Percentiles rank a stretch among this genome's conserved stretches.
These are phyloP conservation scores for Gallinago media DNA, from an alignment of 2,113 vertebrate species.

Conservation along the genomic window DNA sequence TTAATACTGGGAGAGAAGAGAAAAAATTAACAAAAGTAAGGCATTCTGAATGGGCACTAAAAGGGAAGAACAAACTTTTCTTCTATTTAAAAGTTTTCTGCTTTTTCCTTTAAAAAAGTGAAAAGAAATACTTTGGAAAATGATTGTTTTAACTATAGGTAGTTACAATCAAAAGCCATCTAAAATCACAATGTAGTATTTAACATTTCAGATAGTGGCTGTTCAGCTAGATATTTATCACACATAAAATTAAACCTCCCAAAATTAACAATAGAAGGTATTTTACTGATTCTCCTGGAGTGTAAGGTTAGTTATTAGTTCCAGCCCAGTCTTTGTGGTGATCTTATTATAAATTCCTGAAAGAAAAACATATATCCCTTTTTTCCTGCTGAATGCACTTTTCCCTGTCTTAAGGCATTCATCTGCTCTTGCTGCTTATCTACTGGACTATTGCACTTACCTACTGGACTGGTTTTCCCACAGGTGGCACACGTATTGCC, in stretches of 20 bases:
- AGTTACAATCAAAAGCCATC: neutral
- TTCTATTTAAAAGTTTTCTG: neutral
- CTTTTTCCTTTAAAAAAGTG: neutral
- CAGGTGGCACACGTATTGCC: fast-evolving
- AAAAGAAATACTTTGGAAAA: neutral
- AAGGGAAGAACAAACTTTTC: neutral
- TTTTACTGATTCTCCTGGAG: neutral
- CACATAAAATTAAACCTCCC: neutral
- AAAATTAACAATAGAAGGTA: neutral
- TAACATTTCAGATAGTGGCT: neutral
- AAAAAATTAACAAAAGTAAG: neutral
- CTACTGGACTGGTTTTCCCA: neutral
- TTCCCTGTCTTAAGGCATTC: neutral
- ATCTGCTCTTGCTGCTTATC: neutral
- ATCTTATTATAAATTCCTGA: neutral
- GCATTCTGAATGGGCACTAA: neutral
- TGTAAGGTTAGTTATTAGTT: neutral
- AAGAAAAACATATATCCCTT: neutral
- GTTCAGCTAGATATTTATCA: neutral
- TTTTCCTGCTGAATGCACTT: neutral
- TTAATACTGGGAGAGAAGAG: neutral
- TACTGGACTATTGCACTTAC: neutral
- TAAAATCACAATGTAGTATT: neutral
- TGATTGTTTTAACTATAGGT: neutral
- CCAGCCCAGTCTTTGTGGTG: neutral